Evolutionary conservation across 1,140 invertebrate species (phyloP).

Genomic region (Goniozus legneri): DNA sequence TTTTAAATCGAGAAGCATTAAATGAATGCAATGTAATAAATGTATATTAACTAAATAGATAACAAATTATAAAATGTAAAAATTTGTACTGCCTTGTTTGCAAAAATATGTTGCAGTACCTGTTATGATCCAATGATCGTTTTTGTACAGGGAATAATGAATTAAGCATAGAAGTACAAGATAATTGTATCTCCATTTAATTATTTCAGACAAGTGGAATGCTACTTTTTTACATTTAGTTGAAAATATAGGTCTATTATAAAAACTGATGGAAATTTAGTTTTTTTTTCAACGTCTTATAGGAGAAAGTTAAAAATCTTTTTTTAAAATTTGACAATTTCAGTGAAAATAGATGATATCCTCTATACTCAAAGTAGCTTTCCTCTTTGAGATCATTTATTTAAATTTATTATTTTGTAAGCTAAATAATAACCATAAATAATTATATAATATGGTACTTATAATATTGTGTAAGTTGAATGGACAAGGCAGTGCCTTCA

Average conservation of each 20-base stretch:
- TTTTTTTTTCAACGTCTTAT: background rate
- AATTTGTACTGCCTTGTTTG: slow-evolving; percentile 12
- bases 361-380: background rate
- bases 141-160: slow-evolving; percentile 9
- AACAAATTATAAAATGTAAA: background rate
- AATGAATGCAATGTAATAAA: background rate
- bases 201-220: slow-evolving; percentile 15
- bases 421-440: no score
- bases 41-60: slow-evolving; percentile 11
- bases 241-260: background rate
- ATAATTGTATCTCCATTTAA: no score
- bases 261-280: background rate
- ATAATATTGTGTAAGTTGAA: slow-evolving; percentile 8
- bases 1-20: slow-evolving; percentile 5
- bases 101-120: slow-evolving; percentile 16
- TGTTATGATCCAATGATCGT: slow-evolving; percentile 6
- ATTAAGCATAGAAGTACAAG: slow-evolving; percentile 7
- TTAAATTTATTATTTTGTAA: slow-evolving; percentile 12
- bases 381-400: slow-evolving; percentile 6
- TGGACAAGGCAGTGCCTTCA: slow-evolving; percentile 22
- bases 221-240: slow-evolving; percentile 14
- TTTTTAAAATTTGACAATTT: background rate
- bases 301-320: no score
- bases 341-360: background rate
- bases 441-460: no score